A percentile compares a stretch with the other conserved stretches of the same genome.
Conservation (phyloP, 2,113 vertebrate genomes). For the Megaceryle maxima region DNA sequence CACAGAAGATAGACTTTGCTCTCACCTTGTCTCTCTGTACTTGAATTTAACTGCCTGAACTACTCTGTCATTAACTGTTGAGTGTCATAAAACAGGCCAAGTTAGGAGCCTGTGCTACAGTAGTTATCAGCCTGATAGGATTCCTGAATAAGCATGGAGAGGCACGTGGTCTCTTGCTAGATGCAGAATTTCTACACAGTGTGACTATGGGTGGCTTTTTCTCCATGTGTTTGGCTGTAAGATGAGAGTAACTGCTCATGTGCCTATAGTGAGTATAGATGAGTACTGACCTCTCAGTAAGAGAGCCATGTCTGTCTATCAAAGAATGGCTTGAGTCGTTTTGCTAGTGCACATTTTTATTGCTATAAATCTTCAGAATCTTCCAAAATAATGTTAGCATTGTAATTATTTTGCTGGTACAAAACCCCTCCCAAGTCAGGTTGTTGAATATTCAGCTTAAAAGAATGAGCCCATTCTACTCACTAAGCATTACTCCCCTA, state of each 20-base stretch:
- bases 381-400: not conserved
- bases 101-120: rapidly evolving
- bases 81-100: not conserved
- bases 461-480: not conserved
- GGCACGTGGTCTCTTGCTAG: not conserved
- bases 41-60: not conserved
- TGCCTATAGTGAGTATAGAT: no score
- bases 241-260: not conserved
- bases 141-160: not conserved
- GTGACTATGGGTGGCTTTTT: not conserved
- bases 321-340: not conserved
- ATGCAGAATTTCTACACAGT: not conserved
- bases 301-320: not conserved
- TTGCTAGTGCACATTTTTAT: not conserved
- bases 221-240: not conserved
- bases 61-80: not conserved
- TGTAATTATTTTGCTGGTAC: not conserved
- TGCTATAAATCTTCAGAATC: not conserved
- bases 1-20: not conserved
- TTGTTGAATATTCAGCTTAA: not conserved
- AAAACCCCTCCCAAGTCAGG: not conserved
- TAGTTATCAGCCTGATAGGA: not conserved
- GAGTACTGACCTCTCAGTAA: not conserved
- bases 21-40: not conserved
- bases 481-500: not conserved